Conservation (phyloP, 92 coral and sea anemone species). For the Isaurus tuberculatus region DNA sequence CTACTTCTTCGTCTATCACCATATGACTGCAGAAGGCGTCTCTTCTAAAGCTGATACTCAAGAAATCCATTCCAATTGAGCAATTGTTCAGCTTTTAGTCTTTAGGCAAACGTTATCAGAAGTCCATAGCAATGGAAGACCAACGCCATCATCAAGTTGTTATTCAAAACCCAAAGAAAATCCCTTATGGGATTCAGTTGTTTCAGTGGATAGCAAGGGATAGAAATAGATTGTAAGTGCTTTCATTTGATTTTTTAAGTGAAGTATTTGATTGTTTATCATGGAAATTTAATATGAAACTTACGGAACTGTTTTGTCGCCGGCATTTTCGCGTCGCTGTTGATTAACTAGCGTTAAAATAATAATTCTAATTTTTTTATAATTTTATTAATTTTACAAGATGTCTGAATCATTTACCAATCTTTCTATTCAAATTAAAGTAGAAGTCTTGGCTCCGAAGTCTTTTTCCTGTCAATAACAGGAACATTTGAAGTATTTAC, state of each 20-base stretch:
- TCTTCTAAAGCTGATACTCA: not conserved
- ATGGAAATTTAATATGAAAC: not conserved
- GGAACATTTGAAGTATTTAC: no score
- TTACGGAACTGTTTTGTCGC: not conserved
- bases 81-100: not conserved
- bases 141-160: not conserved
- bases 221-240: slow-evolving; percentile 81
- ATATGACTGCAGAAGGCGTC: not conserved
- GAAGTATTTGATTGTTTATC: not conserved
- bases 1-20: no score
- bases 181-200: slow-evolving; percentile 84
- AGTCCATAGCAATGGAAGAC: slow-evolving; percentile 17
- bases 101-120: not conserved
- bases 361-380: no score
- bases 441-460: no score
- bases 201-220: slow-evolving; percentile 89
- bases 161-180: slow-evolving; percentile 57
- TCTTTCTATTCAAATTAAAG: no score
- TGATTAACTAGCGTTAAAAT: no score
- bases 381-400: no score
- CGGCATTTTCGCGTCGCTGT: no score
- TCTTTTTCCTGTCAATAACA: no score
- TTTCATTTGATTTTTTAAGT: not conserved
- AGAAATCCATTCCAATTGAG: not conserved
- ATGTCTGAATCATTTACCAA: no score